A percentile compares a stretch with the other conserved stretches of the same genome.
Conservation (phyloP, 2,797 vertebrate species). For the Artibeus lituratus region DNA sequence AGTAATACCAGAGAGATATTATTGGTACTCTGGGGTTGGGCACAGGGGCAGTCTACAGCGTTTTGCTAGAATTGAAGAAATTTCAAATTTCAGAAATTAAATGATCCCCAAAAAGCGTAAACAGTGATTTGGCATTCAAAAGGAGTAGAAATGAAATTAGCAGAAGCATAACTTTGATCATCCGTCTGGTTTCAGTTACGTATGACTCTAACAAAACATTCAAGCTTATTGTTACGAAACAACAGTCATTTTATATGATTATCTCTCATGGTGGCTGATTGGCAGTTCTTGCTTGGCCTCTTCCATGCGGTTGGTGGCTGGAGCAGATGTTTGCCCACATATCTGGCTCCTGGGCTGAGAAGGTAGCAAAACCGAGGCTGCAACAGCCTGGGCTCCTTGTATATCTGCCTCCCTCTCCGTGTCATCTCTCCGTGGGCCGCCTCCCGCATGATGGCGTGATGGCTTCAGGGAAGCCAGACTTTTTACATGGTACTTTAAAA, state of each 20-base stretch:
- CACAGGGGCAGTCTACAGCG: conserved; percentile 3
- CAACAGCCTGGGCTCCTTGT: neutral
- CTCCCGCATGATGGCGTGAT: neutral
- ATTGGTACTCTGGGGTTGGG: conserved; percentile 51
- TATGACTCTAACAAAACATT: neutral
- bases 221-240: neutral
- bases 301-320: neutral
- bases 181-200: neutral
- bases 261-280: neutral
- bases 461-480: neutral
- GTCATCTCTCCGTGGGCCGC: neutral
- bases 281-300: neutral
- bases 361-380: neutral
- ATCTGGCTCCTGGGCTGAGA: neutral
- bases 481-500: neutral
- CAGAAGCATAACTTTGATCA: neutral
- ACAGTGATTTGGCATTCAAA: conserved; percentile 43
- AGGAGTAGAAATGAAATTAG: neutral
- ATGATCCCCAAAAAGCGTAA: conserved; percentile 61
- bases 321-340: neutral
- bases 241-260: neutral
- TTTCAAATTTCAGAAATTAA: conserved; percentile 72
- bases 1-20: conserved; percentile 70
- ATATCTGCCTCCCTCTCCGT: neutral
- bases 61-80: conserved; percentile 63